Percentiles rank a stretch among this genome's conserved stretches.
phyloP scores from a whole-genome alignment of 2,888 invertebrate species.

The Barypeithes pellucidus region DNA sequence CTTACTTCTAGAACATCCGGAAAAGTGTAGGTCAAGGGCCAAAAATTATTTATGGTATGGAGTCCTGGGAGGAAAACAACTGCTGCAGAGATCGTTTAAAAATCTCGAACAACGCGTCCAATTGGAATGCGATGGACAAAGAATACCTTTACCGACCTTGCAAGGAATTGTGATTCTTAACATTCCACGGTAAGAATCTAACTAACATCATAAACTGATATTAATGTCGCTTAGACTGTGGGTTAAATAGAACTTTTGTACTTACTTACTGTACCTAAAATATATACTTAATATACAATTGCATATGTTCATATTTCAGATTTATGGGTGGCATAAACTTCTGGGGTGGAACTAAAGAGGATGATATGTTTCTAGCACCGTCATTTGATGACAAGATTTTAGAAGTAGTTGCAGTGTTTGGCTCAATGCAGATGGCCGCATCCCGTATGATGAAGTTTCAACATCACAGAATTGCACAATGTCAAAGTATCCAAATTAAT shows the following conservation, averaged over 20 bases:
- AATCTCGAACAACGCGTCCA: conserved; percentile 97
- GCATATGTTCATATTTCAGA: conserved; percentile 72
- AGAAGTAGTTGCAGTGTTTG: conserved; percentile 98
- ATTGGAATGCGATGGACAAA: conserved; percentile 95
- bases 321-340: conserved; percentile 99
- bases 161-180: conserved; percentile 98
- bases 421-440: conserved; percentile 98
- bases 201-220: no score
- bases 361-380: conserved; percentile 92
- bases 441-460: conserved; percentile 95
- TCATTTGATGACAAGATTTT: conserved; percentile 96
- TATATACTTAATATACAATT: no score
- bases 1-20: conserved; percentile 83
- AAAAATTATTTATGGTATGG: conserved; percentile 98
- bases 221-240: no score
- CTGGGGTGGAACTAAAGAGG: conserved; percentile 96
- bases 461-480: conserved; percentile 97
- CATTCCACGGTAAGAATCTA: conserved; percentile 89
- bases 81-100: conserved; percentile 92
- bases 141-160: conserved; percentile 94
- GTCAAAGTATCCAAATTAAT: conserved; percentile 95
- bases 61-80: conserved; percentile 85
- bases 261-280: no score
- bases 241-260: no score
- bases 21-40: conserved; percentile 94